Evolutionary conservation across 2,888 invertebrate genomes (phyloP), one percentile per base, ranked within the genome.

Genomic region (Laothoe populi): DNA sequence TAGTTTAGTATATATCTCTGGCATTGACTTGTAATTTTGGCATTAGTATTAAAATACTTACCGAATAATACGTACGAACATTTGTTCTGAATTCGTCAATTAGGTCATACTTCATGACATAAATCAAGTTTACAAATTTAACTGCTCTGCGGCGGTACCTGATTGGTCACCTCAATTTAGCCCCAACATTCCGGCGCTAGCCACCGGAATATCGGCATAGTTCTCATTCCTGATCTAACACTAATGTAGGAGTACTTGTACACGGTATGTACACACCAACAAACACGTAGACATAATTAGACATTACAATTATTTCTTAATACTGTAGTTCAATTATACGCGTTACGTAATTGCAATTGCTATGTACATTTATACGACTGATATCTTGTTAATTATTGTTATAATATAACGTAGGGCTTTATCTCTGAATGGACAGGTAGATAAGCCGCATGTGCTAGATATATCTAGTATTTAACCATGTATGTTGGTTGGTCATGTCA

Each of bases 141-240:
- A 53, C 53, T 19, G 49, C 19, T 35, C 19, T 8, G 8, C 13
- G 40, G 40, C 40, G 40, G 45, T 70, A 62, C 66, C 76, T 79
- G 79, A 83, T 84, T 82, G 83, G 84, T 82, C 79, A 81, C 78
- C 74, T 81, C 79, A 80, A 81, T 81, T 80, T 78, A 67, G 65
- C 71, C 67, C 67, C 71, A 63, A 74, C 84, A 89, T 90, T 88
- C 87, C 89, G 67, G 70, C 71, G 79, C 75, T 79, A 74, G 79
- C 86, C 83, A 78, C 82, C 63, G 77, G 84, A 81, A 84, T 85
- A 78, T 73, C 80, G 73, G 79, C 82, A 89, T 90, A 76, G 81
- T 82, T 84, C 71, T 72, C 87, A 86, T 88, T 85, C 86, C 81
- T 64, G 67, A 69, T 69, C 70, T 70, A 70, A 73, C 74, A 66